Evolutionary conservation across 2,797 vertebrate genomes (phyloP), one percentile per base, ranked within the genome.

Genomic region (Lacerta bilineata): DNA sequence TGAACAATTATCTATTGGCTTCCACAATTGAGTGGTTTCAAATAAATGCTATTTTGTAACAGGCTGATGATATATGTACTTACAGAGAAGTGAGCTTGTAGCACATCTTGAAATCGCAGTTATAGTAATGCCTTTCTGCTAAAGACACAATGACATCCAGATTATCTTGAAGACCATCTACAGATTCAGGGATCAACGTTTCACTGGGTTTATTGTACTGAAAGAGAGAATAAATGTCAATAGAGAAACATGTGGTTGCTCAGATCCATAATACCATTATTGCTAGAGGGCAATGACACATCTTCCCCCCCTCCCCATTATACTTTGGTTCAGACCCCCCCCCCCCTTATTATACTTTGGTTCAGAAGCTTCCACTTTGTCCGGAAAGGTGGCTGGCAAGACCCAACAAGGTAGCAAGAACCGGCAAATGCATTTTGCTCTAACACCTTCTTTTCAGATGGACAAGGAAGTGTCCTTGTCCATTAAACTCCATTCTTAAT

Each of bases 51-150:
- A 55, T n/a, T 80, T 74, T n/a, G 50, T 74, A 18, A 84, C 1
- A 88, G 88, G 36, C 5, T 71, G 50, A 8, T 64, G 43, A 10
- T 64, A 59, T 87, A 83, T 43, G 43, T 93, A 98, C 99, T 97
- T 97, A 99, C 99, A 97, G 98, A 8, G 99, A 99, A n/a, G 99
- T 99, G 86, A 99, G 98, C 90, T 99, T 98, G 97, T 99, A 99
- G 96, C 99, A 99, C 98, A 99, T 99, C 97, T 99, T 99, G 96
- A 99, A 99, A 95, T 99, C 99, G 98, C 99, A 99, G 97, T 99
- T 99, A 97, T 99, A 99, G 96, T 99, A 99, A 97, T 99, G 98
- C 86, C 99, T 98, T 97, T 99, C 99, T 90, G 98, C 99, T 93
- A 99, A 97, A 91, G 98, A 99, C 89, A 99, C 98, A 1, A 99